Evolutionary conservation across 1,140 invertebrate species (phyloP), one percentile per base, ranked within the genome.

Genomic region (Yoshiicerus persimilis): DNA sequence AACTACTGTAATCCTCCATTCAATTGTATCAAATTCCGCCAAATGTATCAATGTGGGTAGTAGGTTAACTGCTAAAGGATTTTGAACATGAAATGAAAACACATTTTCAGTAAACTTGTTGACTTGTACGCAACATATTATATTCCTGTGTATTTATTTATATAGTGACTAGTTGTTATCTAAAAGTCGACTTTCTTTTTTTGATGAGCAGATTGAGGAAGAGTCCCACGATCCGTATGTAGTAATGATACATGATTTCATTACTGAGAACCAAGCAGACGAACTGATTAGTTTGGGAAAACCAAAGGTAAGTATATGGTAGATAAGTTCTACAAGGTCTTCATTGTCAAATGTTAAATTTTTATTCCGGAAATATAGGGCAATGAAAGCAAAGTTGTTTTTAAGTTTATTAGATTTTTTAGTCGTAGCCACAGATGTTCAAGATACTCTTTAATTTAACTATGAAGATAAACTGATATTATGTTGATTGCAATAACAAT

Each of bases 171-270:
- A 34, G 20, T 38, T n/a, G 20, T 56, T 56, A 56, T 56, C 47
- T 56, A 56, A 83, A 83, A 36, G 77, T 30, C 36, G 36, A 83
- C 77, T 84, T 85, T 70, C 30, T 86, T 86, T 13, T 32, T 83
- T 88, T n/a, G 13, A 10, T 90, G 85, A 87, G 20, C 39, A 93
- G 91, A 92, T 94, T 88, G 94, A 95, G 91, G 92, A 92, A 20
- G 88, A 93, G 47, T 92, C 93, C 86, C 88, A 92, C 10, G 91
- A 93, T 38, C 94, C 94, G 20, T 93, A 92, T 89, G 92, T 95
- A 64, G 92, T 93, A 2, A 87, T 94, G 27, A 93, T 93, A 90
- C 93, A 94, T 90, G 92, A 94, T 90, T 91, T 94, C 36, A 91
- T 95, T 20, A 92, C 92, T 5, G 92, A 93, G 32, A 87, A 88